Evolutionary conservation across 2,797 vertebrate species (phyloP).

Genomic region (Loris lydekkerianus): DNA sequence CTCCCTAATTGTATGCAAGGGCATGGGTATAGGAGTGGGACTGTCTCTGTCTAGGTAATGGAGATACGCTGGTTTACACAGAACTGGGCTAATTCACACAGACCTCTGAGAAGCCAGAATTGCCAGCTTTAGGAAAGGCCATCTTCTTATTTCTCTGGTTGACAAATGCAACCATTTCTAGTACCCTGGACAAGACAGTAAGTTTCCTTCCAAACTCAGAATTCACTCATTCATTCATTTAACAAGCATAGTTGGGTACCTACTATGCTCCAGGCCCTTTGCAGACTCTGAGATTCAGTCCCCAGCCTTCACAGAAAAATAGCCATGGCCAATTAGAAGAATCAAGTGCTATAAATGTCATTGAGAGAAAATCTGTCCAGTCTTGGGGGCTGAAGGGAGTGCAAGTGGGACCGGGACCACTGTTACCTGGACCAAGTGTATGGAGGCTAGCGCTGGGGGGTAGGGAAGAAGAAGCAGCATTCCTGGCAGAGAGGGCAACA

Average conservation of each 20-base stretch:
- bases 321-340: neutral
- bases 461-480: neutral
- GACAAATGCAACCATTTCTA: constrained; percentile 8
- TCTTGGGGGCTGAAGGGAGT: neutral
- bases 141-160: neutral
- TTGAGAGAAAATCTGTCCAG: neutral
- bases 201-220: constrained; percentile 42
- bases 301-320: neutral
- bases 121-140: neutral
- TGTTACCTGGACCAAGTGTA: neutral
- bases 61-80: neutral
- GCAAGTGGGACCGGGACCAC: neutral
- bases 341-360: neutral
- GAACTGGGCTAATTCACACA: neutral
- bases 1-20: neutral
- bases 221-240: neutral
- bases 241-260: neutral
- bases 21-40: neutral
- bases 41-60: neutral
- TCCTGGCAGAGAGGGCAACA: neutral
- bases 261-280: neutral
- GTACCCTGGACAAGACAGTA: neutral
- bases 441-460: neutral
- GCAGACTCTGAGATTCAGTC: neutral
- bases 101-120: neutral